Evolutionary conservation across 2,797 vertebrate species (phyloP).

Genomic region (Acanthurus tractus): DNA sequence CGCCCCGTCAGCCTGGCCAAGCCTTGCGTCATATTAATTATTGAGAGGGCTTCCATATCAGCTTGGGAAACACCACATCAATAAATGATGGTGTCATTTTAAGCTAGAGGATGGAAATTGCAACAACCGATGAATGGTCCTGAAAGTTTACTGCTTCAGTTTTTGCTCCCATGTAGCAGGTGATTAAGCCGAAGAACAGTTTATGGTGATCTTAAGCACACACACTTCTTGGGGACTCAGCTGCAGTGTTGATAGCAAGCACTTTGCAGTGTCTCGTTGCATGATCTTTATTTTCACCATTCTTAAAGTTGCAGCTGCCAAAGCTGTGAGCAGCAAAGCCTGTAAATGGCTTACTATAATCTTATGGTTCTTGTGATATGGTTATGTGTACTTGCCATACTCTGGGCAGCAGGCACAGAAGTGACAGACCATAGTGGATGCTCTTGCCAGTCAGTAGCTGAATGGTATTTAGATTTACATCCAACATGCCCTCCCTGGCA

Average conservation of each 20-base stretch:
- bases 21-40: conserved; percentile 79
- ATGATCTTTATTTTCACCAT: conserved; percentile 51
- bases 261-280: conserved; percentile 38
- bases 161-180: conserved; percentile 10
- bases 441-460: conserved; percentile 27
- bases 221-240: conserved; percentile 16
- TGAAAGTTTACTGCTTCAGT: conserved; percentile 44
- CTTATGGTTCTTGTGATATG: conserved; percentile 69
- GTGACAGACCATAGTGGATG: conserved; percentile 18
- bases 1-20: conserved; percentile 36
- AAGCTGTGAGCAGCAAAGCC: conserved; percentile 39
- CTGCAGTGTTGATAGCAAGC: conserved; percentile 20
- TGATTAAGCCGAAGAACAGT: conserved; percentile 29
- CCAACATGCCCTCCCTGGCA: conserved; percentile 3
- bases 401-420: conserved; percentile 18
- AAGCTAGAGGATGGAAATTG: conserved; percentile 67
- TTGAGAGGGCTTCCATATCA: conserved; percentile 84
- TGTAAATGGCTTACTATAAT: conserved; percentile 69
- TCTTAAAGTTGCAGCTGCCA: conserved; percentile 45
- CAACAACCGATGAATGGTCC: conserved; percentile 59
- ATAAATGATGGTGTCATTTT: conserved; percentile 83
- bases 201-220: conserved; percentile 24
- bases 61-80: conserved; percentile 83
- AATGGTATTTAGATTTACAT: conserved; percentile 27
- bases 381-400: conserved; percentile 57